Conservation (phyloP, 1,140 invertebrate species). For the Drosophila eugracilis region DNA sequence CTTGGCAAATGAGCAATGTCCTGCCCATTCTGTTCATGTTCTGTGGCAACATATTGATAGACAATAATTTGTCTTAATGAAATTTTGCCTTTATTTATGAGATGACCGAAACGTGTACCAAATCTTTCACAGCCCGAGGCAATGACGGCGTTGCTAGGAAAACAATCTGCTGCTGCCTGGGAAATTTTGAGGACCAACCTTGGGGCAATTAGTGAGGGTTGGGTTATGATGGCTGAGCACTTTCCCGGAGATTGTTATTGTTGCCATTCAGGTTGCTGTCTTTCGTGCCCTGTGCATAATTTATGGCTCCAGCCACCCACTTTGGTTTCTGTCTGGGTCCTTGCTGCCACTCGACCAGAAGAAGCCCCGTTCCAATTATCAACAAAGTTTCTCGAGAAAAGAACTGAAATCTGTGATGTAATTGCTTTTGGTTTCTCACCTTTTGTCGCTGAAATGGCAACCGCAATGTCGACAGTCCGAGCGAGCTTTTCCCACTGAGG, state of each 20-base stretch:
- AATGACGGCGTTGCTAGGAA: constrained; percentile 64
- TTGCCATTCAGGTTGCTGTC: constrained; percentile 55
- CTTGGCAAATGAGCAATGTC: constrained; percentile 55
- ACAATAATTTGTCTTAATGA: constrained; percentile 84
- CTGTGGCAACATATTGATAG: constrained; percentile 82
- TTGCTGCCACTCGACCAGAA: not conserved
- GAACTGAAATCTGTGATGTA: constrained; percentile 57
- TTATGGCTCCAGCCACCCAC: constrained; percentile 62
- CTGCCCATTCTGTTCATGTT: constrained; percentile 1
- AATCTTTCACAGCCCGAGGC: constrained; percentile 31
- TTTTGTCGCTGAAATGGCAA: constrained; percentile 50
- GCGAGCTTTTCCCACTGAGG: constrained; percentile 28
- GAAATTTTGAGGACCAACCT: constrained; percentile 47
- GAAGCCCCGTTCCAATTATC: constrained; percentile 74
- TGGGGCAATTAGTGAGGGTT: constrained; percentile 66
- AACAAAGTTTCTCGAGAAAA: constrained; percentile 33
- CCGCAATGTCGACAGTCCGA: constrained; percentile 57
- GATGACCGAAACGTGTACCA: constrained; percentile 72
- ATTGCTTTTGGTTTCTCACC: constrained; percentile 62
- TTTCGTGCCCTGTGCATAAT: constrained; percentile 75
- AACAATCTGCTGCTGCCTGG: constrained; percentile 65
- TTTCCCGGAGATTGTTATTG: constrained; percentile 30
- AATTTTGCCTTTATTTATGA: constrained; percentile 82
- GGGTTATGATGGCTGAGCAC: constrained; percentile 22
- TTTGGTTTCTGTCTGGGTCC: constrained; percentile 50